These are phyloP conservation scores for Hypocryptadius cinnamomeus DNA, from an alignment of 2,113 vertebrate genomes.

Conservation along the genomic window DNA sequence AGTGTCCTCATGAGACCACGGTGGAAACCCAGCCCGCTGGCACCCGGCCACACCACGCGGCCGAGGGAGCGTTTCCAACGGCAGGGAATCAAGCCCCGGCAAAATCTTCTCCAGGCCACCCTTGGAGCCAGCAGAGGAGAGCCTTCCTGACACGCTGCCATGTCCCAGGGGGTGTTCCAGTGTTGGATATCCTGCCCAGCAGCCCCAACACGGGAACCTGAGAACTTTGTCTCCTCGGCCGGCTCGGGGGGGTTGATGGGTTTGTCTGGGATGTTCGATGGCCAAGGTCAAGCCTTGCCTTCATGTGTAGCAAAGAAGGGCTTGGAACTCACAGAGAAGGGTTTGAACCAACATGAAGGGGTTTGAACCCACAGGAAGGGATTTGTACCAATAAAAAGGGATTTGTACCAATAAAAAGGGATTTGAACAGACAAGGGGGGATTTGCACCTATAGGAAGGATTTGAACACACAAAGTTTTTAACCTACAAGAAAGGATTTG, in stretches of 20 bases:
- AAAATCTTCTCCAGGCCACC: neutral
- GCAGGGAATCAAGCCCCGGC: neutral
- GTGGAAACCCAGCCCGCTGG: neutral
- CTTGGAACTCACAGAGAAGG: neutral
- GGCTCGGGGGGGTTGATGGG: neutral
- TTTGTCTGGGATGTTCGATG: neutral
- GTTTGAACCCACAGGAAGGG: neutral
- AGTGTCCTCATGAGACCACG: neutral
- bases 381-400: neutral
- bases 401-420: neutral
- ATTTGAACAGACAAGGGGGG: neutral
- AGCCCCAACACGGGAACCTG: neutral
- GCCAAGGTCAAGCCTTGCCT: neutral
- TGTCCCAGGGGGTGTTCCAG: neutral
- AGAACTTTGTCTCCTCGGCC: neutral
- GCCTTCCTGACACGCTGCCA: neutral
- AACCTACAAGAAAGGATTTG: neutral
- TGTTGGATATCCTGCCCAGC: neutral
- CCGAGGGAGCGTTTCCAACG: neutral
- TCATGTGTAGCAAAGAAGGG: accelerated
- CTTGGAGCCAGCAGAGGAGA: neutral
- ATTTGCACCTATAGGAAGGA: neutral
- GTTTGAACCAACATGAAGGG: no score
- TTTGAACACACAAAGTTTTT: neutral
- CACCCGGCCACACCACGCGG: neutral